A percentile compares a stretch with the other conserved stretches of the same genome.
phyloP scores from a whole-genome alignment of 2,113 vertebrate species.

The Columba livia region DNA sequence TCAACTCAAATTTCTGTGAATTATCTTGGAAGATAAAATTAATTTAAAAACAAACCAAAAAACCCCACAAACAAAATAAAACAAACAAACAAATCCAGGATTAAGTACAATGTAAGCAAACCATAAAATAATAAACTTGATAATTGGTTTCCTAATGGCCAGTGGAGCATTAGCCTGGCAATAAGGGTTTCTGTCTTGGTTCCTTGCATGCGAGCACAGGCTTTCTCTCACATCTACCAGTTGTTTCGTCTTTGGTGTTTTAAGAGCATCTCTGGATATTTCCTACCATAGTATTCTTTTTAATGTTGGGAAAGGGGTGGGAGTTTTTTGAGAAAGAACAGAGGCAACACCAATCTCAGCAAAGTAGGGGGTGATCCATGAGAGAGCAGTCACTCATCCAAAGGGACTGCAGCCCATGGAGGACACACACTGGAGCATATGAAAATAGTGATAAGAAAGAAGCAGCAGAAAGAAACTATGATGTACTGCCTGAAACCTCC shows the following conservation, averaged over 20 bases:
- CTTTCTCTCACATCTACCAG: background rate
- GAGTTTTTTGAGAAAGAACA: background rate
- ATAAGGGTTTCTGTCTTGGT: background rate
- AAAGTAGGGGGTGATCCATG: too few species aligned
- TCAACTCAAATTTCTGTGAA: background rate
- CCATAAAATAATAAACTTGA: background rate
- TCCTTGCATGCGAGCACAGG: background rate
- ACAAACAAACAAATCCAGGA: background rate
- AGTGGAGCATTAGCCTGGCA: rapidly evolving
- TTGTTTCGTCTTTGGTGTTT: rapidly evolving
- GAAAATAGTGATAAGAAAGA: background rate
- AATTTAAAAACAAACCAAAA: background rate
- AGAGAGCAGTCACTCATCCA: too few species aligned
- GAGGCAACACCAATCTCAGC: background rate
- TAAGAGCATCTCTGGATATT: background rate
- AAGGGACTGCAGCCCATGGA: background rate
- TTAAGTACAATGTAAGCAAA: background rate
- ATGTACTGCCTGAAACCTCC: too few species aligned
- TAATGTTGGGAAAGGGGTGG: background rate
- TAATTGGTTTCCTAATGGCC: background rate
- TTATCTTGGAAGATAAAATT: background rate
- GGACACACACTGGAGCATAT: rapidly evolving
- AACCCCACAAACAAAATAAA: too few species aligned
- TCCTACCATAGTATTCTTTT: background rate
- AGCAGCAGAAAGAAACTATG: background rate